phyloP scores from a whole-genome alignment of 2,888 invertebrate species.

The Drosophila stalkeri region DNA sequence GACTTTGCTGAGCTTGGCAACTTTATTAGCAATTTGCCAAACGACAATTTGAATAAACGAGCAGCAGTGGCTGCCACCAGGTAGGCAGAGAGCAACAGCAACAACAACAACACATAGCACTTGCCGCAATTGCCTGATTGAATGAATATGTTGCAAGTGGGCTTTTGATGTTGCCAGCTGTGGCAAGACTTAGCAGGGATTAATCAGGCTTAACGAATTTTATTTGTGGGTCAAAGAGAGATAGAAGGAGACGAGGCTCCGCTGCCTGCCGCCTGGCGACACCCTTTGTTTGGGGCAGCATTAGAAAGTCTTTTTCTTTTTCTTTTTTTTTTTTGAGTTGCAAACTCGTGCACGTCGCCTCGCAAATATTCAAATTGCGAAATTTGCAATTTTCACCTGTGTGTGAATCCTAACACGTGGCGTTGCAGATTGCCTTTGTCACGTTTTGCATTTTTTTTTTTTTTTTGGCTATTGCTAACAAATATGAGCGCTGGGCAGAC shows the following conservation, averaged over 20 bases:
- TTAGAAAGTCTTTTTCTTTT: conserved; percentile 49
- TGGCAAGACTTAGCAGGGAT: conserved; percentile 43
- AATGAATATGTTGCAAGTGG: conserved; percentile 40
- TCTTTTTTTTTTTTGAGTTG: not conserved
- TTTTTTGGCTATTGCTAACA: conserved; percentile 39
- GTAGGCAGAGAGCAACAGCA: not conserved
- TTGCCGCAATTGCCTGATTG: conserved; percentile 17
- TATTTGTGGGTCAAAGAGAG: conserved; percentile 14
- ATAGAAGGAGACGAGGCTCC: not conserved
- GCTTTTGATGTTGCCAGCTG: conserved; percentile 42
- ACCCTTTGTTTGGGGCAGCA: conserved; percentile 10
- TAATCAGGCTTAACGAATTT: conserved; percentile 39
- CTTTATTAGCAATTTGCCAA: conserved; percentile 77
- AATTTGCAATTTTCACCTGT: conserved; percentile 53
- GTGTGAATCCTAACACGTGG: conserved; percentile 65
- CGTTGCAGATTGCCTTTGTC: conserved; percentile 69
- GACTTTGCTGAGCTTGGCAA: conserved; percentile 47
- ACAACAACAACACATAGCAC: not conserved
- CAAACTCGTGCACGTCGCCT: conserved; percentile 33
- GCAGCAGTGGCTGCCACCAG: conserved; percentile 21
- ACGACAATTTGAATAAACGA: conserved; percentile 65
- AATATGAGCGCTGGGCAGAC: conserved; percentile 59
- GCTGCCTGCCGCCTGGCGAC: not conserved
- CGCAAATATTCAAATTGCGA: conserved; percentile 32
- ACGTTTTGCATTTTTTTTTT: conserved; percentile 53